Conservation (phyloP, 2,888 invertebrate species). For the Leucophora obtusa region DNA sequence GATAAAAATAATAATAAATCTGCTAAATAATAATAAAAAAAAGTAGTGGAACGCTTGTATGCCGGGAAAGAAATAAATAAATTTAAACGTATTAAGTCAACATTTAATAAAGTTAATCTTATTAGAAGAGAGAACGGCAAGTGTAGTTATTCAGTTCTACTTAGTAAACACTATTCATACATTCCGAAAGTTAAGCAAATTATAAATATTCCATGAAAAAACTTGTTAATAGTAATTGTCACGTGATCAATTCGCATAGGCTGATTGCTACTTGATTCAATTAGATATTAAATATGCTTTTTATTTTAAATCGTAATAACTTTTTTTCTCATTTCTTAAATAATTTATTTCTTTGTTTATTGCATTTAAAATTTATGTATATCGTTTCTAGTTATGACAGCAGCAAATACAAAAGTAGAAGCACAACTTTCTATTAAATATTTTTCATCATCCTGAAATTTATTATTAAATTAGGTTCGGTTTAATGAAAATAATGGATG, state of each 20-base stretch:
- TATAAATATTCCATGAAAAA: background rate
- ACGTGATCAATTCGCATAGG: background rate
- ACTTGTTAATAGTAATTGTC: background rate
- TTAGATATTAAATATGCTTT: background rate
- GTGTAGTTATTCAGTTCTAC: constrained; percentile 2
- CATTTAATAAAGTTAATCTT: constrained; percentile 41
- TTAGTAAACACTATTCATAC: background rate
- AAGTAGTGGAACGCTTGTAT: background rate
- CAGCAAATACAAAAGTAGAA: background rate
- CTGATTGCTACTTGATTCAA: background rate
- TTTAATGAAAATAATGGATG: too few species aligned
- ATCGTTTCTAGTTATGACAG: background rate
- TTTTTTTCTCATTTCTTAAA: background rate
- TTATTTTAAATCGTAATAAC: background rate
- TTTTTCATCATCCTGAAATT: background rate
- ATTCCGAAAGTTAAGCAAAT: background rate
- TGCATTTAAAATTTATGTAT: background rate
- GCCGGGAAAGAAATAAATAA: background rate
- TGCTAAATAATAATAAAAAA: constrained; percentile 21
- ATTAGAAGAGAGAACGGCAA: constrained; percentile 11
- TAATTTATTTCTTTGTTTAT: background rate
- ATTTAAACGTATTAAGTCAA: constrained; percentile 46
- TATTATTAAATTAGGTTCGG: background rate
- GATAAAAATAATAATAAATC: constrained; percentile 32
- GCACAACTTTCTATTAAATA: constrained; percentile 5